Base-by-base conservation (phyloP, 2,797 vertebrate genomes). In the Hypotaenidia okinawae region DNA sequence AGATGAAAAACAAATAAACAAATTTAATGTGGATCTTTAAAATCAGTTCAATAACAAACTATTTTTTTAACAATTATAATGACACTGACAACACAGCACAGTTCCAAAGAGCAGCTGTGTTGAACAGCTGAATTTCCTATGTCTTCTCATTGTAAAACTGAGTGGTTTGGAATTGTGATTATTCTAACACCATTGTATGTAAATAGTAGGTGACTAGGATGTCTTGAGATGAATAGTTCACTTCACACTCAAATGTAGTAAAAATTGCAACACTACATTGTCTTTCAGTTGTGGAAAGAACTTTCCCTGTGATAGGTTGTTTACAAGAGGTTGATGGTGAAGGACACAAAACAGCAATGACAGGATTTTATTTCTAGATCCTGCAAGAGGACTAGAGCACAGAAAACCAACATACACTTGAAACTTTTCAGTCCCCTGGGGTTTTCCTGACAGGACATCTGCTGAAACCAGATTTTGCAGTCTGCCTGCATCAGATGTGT, bases 271-370 rank as follows among this genome's bases (percentile, higher is more conserved):
- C 5, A 14, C 4, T 66, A 11, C 1, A 2, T 61, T 13, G 9
- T 59, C 22, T 58, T 55, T 35, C 30, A 41, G 4, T 11, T 73
- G n/a, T 8, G 10, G 27, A 41, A 59, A 55, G 21, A 14, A 15
- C 8, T 67, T 76, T 62, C 19, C 19, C 5, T 25, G 5, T 19
- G 30, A n/a, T 22, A 54, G 6, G 19, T 16, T 49, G 11, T 66
- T 66, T 13, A 16, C 64, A 4, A 33, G 28, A 58, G 8, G 14
- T 17, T 63, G 41, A 2, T 2, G 24, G 19, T 27, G 28, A 84
- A 68, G 32, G 62, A 4, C 27, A 16, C 0, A 0, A 30, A 87
- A 0, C 9, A 28, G 35, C 43, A 80, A 15, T 2, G 10, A 11
- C 3, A 24, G 10, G 8, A 19, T 66, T 73, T 94, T 16, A 45